Percentiles rank a stretch among this genome's conserved stretches.
These are phyloP conservation scores for Kuschelorhynchus macadamiae DNA, from an alignment of 2,888 invertebrate genomes.

Conservation along the genomic window DNA sequence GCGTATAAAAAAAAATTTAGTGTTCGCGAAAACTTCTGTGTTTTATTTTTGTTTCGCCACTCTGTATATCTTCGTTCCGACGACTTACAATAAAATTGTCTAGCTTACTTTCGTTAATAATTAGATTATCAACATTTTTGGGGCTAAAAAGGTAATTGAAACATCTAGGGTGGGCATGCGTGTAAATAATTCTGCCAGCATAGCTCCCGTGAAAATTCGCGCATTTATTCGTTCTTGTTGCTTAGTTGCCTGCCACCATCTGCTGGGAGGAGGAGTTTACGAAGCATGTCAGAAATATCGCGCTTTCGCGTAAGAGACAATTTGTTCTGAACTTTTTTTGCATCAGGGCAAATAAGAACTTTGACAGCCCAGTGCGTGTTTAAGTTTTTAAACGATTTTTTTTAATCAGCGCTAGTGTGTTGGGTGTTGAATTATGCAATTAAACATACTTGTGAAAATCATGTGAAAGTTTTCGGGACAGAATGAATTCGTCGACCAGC, in stretches of 20 bases:
- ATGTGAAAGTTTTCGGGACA: conserved; percentile 15
- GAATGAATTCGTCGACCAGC: conserved; percentile 6
- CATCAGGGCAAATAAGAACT: neutral
- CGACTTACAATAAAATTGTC: too few species aligned
- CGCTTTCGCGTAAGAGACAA: neutral
- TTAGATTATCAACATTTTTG: neutral
- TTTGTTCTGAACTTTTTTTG: neutral
- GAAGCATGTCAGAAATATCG: neutral
- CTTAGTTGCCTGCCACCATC: conserved; percentile 29
- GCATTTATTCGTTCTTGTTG: conserved; percentile 32
- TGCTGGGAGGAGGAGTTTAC: conserved; percentile 4
- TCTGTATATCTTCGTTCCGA: too few species aligned
- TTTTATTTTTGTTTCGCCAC: too few species aligned
- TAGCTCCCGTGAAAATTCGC: conserved; percentile 25
- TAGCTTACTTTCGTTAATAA: neutral
- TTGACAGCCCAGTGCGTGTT: neutral
- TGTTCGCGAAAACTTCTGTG: too few species aligned
- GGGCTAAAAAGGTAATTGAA: neutral
- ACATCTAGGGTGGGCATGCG: conserved; percentile 10
- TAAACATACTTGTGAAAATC: conserved; percentile 4
- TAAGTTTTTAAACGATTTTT: neutral
- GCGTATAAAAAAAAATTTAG: too few species aligned
- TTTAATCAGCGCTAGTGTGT: too few species aligned
- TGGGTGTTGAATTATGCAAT: too few species aligned
- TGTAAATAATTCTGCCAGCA: conserved; percentile 24